phyloP scores from a whole-genome alignment of 2,113 vertebrate genomes.

The Callopanchax toddi region DNA sequence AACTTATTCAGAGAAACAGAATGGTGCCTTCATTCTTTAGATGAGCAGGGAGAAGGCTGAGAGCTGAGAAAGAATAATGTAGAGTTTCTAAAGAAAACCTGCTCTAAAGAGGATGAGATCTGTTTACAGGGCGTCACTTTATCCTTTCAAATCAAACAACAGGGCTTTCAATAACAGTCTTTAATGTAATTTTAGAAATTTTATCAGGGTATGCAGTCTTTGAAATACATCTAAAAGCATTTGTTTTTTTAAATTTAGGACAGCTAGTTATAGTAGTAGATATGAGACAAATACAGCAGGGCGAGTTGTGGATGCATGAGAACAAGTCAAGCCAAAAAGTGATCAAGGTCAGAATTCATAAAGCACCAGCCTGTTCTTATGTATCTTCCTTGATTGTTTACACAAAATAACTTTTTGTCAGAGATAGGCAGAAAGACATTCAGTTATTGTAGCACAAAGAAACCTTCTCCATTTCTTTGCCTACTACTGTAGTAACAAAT shows the following conservation, averaged over 20 bases:
- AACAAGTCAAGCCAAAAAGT: too few species aligned
- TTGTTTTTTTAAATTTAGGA: too few species aligned
- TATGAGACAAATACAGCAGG: neutral
- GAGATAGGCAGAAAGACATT: constrained; percentile 48
- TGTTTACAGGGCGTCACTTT: neutral
- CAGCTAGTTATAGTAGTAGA: too few species aligned
- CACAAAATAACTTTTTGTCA: constrained; percentile 28
- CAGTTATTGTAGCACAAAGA: constrained; percentile 45
- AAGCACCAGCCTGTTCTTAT: constrained; percentile 12
- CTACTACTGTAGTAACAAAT: constrained; percentile 38
- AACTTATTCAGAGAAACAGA: neutral
- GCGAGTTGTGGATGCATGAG: constrained; percentile 9
- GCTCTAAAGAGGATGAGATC: neutral
- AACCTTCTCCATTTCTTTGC: constrained; percentile 33
- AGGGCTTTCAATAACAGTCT: neutral
- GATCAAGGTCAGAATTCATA: constrained; percentile 34
- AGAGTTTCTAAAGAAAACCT: neutral
- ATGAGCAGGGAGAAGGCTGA: neutral
- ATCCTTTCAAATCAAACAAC: neutral
- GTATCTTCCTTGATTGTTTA: constrained; percentile 51
- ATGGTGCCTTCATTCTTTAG: neutral
- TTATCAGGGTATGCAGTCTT: neutral
- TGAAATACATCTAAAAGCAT: too few species aligned
- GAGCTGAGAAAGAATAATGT: neutral
- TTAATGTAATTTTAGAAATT: neutral